These are phyloP conservation scores for Watsonalla binaria DNA, from an alignment of 2,888 invertebrate genomes.

Conservation along the genomic window DNA sequence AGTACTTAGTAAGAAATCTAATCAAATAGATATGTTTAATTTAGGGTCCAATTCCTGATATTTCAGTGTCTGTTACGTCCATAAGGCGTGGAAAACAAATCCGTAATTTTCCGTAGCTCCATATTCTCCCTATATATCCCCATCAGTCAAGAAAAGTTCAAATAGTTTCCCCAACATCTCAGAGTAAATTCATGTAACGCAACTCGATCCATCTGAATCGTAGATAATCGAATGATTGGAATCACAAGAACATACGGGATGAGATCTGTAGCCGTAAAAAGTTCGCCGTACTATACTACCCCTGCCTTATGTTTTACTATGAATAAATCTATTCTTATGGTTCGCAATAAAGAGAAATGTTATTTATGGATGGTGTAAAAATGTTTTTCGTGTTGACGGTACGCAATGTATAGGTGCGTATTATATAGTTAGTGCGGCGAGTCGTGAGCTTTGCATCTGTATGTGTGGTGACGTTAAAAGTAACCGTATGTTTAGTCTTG, in stretches of 20 bases:
- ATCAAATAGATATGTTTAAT: too few relatives aligned
- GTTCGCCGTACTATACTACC: conserved; percentile 12
- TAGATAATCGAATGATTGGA: background rate
- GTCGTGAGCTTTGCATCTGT: background rate
- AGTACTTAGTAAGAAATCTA: too few relatives aligned
- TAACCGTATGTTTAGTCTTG: too few relatives aligned
- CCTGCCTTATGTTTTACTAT: conserved; percentile 20
- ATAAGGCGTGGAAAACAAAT: too few relatives aligned
- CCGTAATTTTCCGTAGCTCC: too few relatives aligned
- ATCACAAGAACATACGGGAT: background rate
- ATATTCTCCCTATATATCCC: too few relatives aligned
- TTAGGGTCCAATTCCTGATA: too few relatives aligned
- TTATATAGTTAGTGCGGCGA: background rate
- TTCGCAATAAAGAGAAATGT: conserved; percentile 36
- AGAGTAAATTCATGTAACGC: background rate
- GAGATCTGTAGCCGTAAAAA: background rate
- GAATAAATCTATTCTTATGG: conserved; percentile 39
- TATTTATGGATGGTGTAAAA: conserved; percentile 40
- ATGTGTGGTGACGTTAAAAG: too few relatives aligned
- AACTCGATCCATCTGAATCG: background rate
- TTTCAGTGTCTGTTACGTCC: too few relatives aligned
- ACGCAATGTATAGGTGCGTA: background rate
- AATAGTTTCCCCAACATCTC: background rate
- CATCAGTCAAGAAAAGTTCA: too few relatives aligned
- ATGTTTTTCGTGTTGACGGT: conserved; percentile 39